Conservation (phyloP, 92 coral and sea anemone genomes). For the Palythoa grandis region DNA sequence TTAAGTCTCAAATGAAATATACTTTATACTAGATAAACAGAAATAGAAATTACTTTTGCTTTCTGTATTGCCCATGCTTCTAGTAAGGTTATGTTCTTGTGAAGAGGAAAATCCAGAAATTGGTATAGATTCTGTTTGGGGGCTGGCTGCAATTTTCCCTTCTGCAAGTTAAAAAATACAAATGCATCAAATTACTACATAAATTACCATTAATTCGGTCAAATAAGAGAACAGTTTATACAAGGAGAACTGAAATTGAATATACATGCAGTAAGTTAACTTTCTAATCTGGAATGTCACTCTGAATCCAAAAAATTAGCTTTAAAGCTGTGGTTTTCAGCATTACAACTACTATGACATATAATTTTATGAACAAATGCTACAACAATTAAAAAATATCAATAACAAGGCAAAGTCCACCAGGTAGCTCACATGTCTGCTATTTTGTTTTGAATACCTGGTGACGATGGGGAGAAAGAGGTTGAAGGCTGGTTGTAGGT, state of each 20-base stretch:
- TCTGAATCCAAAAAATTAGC: too few relatives aligned
- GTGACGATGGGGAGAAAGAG: background rate
- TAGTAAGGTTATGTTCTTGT: background rate
- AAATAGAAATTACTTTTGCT: constrained; percentile 3
- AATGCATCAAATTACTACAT: background rate
- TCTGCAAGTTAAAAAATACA: background rate
- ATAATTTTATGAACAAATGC: background rate
- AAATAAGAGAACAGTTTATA: too few relatives aligned
- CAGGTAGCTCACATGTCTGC: background rate
- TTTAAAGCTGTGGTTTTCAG: too few relatives aligned
- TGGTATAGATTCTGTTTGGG: constrained; percentile 25
- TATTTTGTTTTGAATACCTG: constrained; percentile 1
- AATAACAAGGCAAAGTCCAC: background rate
- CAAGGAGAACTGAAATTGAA: too few relatives aligned
- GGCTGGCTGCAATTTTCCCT: background rate
- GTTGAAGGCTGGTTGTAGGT: constrained; percentile 2
- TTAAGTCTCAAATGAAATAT: too few relatives aligned
- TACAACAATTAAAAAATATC: background rate
- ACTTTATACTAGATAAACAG: too few relatives aligned
- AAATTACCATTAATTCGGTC: too few relatives aligned
- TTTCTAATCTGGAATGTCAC: too few relatives aligned
- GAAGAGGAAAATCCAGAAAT: constrained; percentile 7
- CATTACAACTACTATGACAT: too few relatives aligned
- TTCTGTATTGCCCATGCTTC: constrained; percentile 2
- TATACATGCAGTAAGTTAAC: too few relatives aligned